Base-by-base conservation (phyloP, 2,888 invertebrate species). In the Fissipunctia ypsillon region DNA sequence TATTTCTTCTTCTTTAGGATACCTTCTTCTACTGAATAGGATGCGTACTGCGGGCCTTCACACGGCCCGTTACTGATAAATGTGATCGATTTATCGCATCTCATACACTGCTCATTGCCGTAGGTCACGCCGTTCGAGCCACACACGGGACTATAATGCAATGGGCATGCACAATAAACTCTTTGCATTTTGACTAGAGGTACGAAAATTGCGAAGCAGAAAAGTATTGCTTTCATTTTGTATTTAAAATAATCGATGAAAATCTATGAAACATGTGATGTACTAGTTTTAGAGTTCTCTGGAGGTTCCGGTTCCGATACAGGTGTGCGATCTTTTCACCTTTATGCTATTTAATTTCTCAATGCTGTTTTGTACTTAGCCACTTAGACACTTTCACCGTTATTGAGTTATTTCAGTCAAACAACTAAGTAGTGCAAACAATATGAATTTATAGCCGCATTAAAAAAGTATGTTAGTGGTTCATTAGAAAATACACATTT, bases 81-180 rank as follows among this genome's bases (percentile, higher is more conserved):
- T 5, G 0, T 4, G 16, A 68, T 0, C 1, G 3, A 1, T 2
- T 4, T 1, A 0, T 0, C 7, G 28, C 78, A 77, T 14, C 0
- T 31, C 72, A 73, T 35, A 35, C 82, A 80, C 0, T 0, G 0
- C 14, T 5, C 9, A 14, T 81, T 81, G 3, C 45, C 31, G 10
- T 80, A 77, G 2, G 69, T 70, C 3, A 69, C 16, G 6, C 72
- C 67, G 31, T 81, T 31, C 0, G 56, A 45, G 3, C 45, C 80
- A 50, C 82, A 80, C 3, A 80, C 68, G 0, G 61, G 56, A 0
- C 1, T 7, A n/a, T 28, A 78, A 3, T 2, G 0, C 5, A 12
- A 0, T 6, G 66, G 50, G 25, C 65, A 78, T 1, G 2, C 0
- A 22, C 80, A 80, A 3, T 1, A 0, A 19, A 5, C 0, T 7